Percentiles rank a stretch among this genome's conserved stretches.
phyloP scores from a whole-genome alignment of 2,113 vertebrate genomes.

The Strigops habroptila region DNA sequence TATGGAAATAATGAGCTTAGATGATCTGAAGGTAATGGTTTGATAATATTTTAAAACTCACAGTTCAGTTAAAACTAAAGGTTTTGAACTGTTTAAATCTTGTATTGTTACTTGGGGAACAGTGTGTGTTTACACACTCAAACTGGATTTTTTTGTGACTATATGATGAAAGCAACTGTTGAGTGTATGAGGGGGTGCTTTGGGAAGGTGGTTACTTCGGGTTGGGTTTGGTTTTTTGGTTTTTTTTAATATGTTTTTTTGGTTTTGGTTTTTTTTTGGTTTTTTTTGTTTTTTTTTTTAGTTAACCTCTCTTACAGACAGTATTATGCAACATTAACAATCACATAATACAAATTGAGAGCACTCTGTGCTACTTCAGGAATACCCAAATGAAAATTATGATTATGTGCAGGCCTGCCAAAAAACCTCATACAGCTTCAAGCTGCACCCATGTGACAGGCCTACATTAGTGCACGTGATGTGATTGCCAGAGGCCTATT shows the following conservation, averaged over 20 bases:
- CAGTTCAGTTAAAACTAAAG: neutral
- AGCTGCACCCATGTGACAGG: neutral
- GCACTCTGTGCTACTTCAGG: neutral
- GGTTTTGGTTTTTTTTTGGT: too few relatives aligned
- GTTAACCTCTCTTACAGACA: neutral
- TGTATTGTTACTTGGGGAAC: neutral
- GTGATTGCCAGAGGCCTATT: neutral
- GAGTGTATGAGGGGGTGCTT: neutral
- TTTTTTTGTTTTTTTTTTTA: neutral
- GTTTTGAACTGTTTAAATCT: neutral
- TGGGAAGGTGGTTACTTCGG: neutral
- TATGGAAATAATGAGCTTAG: neutral
- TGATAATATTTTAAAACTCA: neutral
- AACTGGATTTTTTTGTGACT: neutral
- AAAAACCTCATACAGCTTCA: neutral
- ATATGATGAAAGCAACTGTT: neutral
- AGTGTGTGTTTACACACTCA: neutral
- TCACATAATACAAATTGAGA: neutral
- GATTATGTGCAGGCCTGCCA: neutral
- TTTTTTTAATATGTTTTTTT: rapidly evolving
- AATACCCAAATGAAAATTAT: neutral
- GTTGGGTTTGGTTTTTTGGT: neutral
- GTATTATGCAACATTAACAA: neutral
- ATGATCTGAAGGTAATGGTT: constrained; percentile 6
- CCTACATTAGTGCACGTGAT: neutral